Percentiles rank a stretch among this genome's conserved stretches.
Conservation (phyloP, 2,797 vertebrate genomes). For the Micrastur ruficollis region DNA sequence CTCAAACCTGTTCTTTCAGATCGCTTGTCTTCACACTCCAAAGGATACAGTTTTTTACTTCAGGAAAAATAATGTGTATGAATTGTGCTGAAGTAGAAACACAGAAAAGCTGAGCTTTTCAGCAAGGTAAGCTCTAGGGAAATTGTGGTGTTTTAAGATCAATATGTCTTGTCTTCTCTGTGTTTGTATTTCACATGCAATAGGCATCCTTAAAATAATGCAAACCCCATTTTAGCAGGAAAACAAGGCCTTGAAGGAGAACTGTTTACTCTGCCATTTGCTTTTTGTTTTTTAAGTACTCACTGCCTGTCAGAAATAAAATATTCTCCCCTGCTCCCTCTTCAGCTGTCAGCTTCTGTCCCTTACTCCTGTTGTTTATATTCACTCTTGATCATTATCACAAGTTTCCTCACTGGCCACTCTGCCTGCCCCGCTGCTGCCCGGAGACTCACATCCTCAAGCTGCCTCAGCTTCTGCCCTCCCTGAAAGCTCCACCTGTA, state of each 20-base stretch:
- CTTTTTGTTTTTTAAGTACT: not conserved
- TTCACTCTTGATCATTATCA: not conserved
- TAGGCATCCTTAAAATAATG: not conserved
- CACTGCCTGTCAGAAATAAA: not conserved
- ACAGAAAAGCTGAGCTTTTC: not conserved
- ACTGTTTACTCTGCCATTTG: not conserved
- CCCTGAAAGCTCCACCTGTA: not conserved
- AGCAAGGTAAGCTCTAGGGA: not conserved
- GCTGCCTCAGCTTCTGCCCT: not conserved
- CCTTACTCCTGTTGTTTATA: not conserved
- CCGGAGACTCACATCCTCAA: not conserved
- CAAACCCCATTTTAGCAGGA: not conserved
- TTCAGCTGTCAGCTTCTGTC: not conserved
- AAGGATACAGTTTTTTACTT: not conserved
- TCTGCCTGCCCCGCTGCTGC: not conserved
- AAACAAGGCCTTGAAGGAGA: not conserved
- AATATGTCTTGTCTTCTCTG: not conserved
- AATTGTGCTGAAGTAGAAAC: not conserved
- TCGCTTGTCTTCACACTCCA: not conserved
- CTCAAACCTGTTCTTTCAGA: not conserved
- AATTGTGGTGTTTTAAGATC: not conserved
- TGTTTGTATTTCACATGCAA: not conserved
- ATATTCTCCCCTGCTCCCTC: not conserved
- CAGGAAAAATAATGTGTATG: not conserved
- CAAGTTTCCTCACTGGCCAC: not conserved